These are phyloP conservation scores for Apogon hyalosoma DNA, from an alignment of 2,797 vertebrate species.

Conservation along the genomic window DNA sequence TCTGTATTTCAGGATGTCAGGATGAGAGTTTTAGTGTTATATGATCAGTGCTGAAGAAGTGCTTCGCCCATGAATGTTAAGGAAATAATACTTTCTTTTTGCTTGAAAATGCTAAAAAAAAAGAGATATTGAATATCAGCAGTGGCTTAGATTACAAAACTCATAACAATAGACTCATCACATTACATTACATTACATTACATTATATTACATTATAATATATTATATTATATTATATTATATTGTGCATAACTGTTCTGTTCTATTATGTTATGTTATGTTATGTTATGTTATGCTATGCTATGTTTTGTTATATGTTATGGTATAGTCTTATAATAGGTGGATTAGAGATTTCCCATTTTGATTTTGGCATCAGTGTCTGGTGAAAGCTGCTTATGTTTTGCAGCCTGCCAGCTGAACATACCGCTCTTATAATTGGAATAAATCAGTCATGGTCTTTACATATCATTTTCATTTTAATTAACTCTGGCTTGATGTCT, in stretches of 20 bases:
- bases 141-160: no score
- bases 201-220: no score
- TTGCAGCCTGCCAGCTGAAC: constrained; percentile 28
- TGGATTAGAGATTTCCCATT: constrained; percentile 27
- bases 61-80: not conserved
- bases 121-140: not conserved
- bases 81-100: not conserved
- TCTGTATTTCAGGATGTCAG: no score
- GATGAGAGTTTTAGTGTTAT: not conserved
- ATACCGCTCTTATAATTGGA: constrained; percentile 33
- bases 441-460: constrained; percentile 54
- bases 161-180: no score
- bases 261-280: no score
- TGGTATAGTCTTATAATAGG: not conserved
- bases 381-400: constrained; percentile 44
- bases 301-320: no score
- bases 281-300: no score
- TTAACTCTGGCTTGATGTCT: constrained; percentile 11
- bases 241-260: no score
- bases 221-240: no score
- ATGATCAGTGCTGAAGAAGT: not conserved
- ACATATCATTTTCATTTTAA: constrained; percentile 59
- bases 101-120: not conserved
- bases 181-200: no score
- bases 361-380: constrained; percentile 10